A percentile compares a stretch with the other conserved stretches of the same genome.
Evolutionary conservation across 2,113 vertebrate genomes (phyloP).

Genomic region (Oryzias javanicus): DNA sequence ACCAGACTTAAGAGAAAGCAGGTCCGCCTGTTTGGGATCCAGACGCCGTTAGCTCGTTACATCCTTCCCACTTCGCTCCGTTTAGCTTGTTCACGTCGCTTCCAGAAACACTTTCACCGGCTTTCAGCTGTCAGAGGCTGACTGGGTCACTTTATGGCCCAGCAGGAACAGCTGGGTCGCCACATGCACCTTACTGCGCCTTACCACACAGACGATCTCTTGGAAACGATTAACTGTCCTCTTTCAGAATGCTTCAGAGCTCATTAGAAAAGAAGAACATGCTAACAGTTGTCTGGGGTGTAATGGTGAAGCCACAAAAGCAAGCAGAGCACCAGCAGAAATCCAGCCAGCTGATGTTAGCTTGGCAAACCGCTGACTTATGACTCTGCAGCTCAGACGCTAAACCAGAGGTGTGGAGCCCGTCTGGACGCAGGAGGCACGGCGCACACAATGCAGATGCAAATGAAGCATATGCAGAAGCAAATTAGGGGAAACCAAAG

Average conservation of each 20-base stretch:
- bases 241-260: not conserved
- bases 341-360: not conserved
- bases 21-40: constrained; percentile 4
- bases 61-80: not conserved
- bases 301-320: constrained; percentile 62
- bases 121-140: constrained; percentile 15
- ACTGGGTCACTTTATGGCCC: constrained; percentile 16
- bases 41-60: constrained; percentile 7
- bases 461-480: constrained; percentile 10
- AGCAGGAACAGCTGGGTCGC: constrained; percentile 2
- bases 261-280: constrained; percentile 1
- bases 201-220: constrained; percentile 16
- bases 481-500: not conserved
- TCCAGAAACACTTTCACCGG: not conserved
- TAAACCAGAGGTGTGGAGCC: constrained; percentile 1
- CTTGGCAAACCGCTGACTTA: constrained; percentile 1
- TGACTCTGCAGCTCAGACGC: not conserved
- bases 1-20: constrained; percentile 8
- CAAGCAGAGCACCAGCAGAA: constrained; percentile 33
- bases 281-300: constrained; percentile 10
- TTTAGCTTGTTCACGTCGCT: not conserved
- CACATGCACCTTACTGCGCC: constrained; percentile 16
- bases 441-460: constrained; percentile 10
- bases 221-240: not conserved
- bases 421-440: constrained; percentile 1